Evolutionary conservation across 2,888 invertebrate genomes (phyloP), one percentile per base, ranked within the genome.

Genomic region (Cryptosula pallasiana): DNA sequence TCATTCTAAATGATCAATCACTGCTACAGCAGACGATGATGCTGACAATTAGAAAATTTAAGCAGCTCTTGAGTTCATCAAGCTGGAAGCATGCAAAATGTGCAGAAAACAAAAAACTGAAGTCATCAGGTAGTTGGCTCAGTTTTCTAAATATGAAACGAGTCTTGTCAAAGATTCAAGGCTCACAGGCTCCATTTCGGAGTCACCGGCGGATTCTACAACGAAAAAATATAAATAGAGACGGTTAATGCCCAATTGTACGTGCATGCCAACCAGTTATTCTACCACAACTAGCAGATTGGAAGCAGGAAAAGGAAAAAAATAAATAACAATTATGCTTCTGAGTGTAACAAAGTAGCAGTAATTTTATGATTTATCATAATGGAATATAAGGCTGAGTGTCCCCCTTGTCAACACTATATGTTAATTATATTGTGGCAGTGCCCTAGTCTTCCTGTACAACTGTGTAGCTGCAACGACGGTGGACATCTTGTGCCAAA

Each of bases 131-230:
- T 9, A 20, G 45, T 45, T 9, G 9, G 9, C 34, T 63, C 32
- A 63, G 34, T 63, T 63, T 27, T 63, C 63, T n/a, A 63, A 34
- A 63, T 63, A 63, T 27, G 63, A 63, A 5, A 63, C 63, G 20
- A 63, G 63, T 9, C 34, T 20, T 25, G 32, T 63, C 25, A 63
- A 32, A 27, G 63, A 63, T 20, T 20, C 63, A 27, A 63, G 32
- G 34, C 27, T 27, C 13, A 63, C 20, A 20, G 5, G 20, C 20
- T 45, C 20, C 9, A 13, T 45, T 13, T 63, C 63, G 13, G 25
- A 5, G 20, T 27, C 34, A 13, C 32, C 5, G 27, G 13, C 27
- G 9, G 32, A 2, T 9, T 5, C 13, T 32, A 25, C 9, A 27
- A 63, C 3, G 45, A 20, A 20, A 45, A 5, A 45, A 45, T 45